phyloP scores from a whole-genome alignment of 2,797 vertebrate genomes.

The Centroberyx gerrardi region DNA sequence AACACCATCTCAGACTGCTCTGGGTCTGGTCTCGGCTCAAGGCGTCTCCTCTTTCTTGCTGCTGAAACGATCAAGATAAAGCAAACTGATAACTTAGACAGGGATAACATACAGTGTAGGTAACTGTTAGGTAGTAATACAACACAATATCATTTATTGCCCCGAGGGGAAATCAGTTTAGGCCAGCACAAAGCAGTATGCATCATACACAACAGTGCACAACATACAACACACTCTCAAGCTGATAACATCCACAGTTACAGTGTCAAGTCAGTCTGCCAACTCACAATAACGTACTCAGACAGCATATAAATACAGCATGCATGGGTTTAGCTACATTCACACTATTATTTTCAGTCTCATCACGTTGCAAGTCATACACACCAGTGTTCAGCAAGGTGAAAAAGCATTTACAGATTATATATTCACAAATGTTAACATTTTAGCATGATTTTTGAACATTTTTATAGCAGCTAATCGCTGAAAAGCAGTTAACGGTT shows the following conservation, averaged over 20 bases:
- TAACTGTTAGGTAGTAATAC: background rate
- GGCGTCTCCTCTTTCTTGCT: constrained; percentile 35
- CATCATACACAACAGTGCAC: too few species aligned
- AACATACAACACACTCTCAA: too few species aligned
- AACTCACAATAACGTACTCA: background rate
- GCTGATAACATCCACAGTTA: background rate
- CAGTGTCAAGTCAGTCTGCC: background rate
- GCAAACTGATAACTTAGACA: constrained; percentile 2
- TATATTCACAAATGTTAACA: too few species aligned
- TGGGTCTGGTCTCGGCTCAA: constrained; percentile 34
- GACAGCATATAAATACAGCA: background rate
- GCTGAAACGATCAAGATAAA: constrained; percentile 65
- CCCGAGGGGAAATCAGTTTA: background rate
- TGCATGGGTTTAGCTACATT: too few species aligned
- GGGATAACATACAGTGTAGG: background rate
- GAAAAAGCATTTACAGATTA: too few species aligned
- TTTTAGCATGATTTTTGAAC: too few species aligned
- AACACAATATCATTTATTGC: background rate
- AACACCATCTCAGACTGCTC: constrained; percentile 58
- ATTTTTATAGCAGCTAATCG: background rate
- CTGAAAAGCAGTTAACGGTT: background rate
- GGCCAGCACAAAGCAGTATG: too few species aligned
- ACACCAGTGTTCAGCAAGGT: too few species aligned
- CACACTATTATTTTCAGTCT: background rate
- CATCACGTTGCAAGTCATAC: background rate